Conservation (phyloP, 2,888 invertebrate species). For the Athalia circularis region DNA sequence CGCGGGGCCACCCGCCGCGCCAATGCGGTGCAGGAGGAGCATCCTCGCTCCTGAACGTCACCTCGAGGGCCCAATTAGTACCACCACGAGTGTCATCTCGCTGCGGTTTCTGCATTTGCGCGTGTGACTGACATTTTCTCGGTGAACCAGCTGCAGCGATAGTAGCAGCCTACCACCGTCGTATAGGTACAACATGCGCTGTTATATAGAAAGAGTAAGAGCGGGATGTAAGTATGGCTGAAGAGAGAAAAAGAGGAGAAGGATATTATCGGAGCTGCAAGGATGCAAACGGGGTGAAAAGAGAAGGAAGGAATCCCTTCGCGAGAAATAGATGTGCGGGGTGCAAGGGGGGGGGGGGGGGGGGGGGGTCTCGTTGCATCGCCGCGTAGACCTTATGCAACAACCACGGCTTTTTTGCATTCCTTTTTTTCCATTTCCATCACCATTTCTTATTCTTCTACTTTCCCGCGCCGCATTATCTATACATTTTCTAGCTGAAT, state of each 20-base stretch:
- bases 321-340: no score
- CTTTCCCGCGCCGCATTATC: constrained; percentile 20
- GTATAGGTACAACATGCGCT: constrained; percentile 42
- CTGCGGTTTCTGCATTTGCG: constrained; percentile 69
- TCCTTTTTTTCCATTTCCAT: background rate
- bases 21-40: constrained; percentile 48
- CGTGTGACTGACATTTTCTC: constrained; percentile 69
- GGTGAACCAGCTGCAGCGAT: constrained; percentile 38
- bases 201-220: constrained; percentile 46
- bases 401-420: background rate
- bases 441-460: background rate
- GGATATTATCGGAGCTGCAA: constrained; percentile 24
- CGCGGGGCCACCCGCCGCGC: constrained; percentile 50
- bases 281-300: constrained; percentile 31
- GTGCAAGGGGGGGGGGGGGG: no score
- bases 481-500: constrained; percentile 54
- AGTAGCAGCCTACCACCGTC: no score
- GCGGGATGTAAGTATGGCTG: constrained; percentile 50
- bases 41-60: constrained; percentile 62
- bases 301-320: constrained; percentile 20
- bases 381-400: background rate
- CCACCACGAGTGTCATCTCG: constrained; percentile 72
- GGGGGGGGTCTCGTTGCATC: background rate
- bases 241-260: constrained; percentile 44
- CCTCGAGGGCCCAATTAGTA: constrained; percentile 74